phyloP scores from a whole-genome alignment of 2,888 invertebrate species.

The Drosophila fungiperda region DNA sequence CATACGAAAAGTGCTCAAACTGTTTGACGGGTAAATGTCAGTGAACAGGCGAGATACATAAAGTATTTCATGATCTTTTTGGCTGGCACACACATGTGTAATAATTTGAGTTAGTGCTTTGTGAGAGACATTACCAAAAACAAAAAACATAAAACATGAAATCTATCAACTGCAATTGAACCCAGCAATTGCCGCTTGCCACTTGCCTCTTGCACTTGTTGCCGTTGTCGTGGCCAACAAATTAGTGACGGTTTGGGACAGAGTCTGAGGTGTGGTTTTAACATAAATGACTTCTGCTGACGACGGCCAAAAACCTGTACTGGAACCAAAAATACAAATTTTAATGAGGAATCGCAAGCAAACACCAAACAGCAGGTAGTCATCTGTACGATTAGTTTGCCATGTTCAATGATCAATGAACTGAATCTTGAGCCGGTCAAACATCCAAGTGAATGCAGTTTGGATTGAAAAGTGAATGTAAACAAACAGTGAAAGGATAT shows the following conservation, averaged over 20 bases:
- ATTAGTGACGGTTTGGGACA: conserved; percentile 27
- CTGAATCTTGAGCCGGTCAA: conserved; percentile 35
- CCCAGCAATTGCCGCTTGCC: conserved; percentile 32
- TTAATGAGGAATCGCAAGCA: conserved; percentile 35
- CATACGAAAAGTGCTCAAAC: conserved; percentile 12
- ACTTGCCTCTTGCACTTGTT: conserved; percentile 25
- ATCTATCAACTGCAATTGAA: conserved; percentile 56
- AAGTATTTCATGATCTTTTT: conserved; percentile 36
- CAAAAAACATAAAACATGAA: conserved; percentile 25
- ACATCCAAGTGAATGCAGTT: conserved; percentile 62
- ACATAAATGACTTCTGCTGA: conserved; percentile 51
- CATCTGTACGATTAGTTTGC: conserved; percentile 29
- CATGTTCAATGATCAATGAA: conserved; percentile 44
- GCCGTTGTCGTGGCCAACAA: conserved; percentile 17
- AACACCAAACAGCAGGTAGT: conserved; percentile 28
- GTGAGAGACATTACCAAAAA: conserved; percentile 25
- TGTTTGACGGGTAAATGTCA: conserved; percentile 41
- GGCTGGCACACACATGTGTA: conserved; percentile 39
- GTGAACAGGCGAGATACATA: conserved; percentile 17
- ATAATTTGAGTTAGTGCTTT: conserved; percentile 53
- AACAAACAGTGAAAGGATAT: conserved; percentile 68
- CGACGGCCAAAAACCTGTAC: conserved; percentile 11
- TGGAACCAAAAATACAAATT: conserved; percentile 9
- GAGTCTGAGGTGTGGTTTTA: conserved; percentile 51
- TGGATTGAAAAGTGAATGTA: conserved; percentile 60